These are phyloP conservation scores for Sthenelais limicola DNA, from an alignment of 2,888 invertebrate genomes.

Conservation along the genomic window DNA sequence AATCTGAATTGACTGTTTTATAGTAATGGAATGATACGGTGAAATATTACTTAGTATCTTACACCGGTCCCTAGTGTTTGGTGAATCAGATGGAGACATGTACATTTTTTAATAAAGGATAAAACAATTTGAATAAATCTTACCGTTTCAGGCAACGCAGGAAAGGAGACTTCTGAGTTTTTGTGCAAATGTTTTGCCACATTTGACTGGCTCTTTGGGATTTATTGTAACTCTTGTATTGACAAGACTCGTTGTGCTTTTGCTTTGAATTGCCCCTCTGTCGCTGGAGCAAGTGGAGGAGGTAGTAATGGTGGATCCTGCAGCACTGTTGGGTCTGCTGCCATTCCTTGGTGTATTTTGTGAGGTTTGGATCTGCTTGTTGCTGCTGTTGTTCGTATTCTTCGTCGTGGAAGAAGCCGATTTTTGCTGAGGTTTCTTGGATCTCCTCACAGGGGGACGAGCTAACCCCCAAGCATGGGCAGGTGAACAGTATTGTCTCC, in stretches of 20 bases:
- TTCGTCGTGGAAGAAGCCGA: background rate
- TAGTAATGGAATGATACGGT: too few species aligned
- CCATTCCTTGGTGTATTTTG: background rate
- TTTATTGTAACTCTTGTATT: too few species aligned
- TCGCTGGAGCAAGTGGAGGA: too few species aligned
- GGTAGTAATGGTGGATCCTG: background rate
- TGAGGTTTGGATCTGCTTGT: background rate
- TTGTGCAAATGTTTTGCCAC: constrained; percentile 27
- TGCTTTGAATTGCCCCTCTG: background rate
- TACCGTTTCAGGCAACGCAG: constrained; percentile 7
- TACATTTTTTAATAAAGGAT: background rate
- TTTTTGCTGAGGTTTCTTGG: background rate
- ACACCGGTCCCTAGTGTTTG: too few species aligned
- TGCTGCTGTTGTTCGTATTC: constrained; percentile 1
- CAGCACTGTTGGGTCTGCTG: background rate
- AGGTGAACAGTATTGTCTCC: constrained; percentile 24
- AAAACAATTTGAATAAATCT: background rate
- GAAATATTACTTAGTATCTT: too few species aligned
- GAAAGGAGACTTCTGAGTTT: constrained; percentile 12
- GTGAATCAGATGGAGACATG: background rate
- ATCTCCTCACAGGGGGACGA: constrained; percentile 5
- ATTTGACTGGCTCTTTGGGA: constrained; percentile 21
- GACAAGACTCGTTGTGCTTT: background rate
- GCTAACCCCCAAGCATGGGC: constrained; percentile 30
- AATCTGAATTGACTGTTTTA: too few species aligned